Percentiles rank a stretch among this genome's conserved stretches.
Conservation (phyloP, 2,797 vertebrate species). For the Hyperoplus immaculatus region DNA sequence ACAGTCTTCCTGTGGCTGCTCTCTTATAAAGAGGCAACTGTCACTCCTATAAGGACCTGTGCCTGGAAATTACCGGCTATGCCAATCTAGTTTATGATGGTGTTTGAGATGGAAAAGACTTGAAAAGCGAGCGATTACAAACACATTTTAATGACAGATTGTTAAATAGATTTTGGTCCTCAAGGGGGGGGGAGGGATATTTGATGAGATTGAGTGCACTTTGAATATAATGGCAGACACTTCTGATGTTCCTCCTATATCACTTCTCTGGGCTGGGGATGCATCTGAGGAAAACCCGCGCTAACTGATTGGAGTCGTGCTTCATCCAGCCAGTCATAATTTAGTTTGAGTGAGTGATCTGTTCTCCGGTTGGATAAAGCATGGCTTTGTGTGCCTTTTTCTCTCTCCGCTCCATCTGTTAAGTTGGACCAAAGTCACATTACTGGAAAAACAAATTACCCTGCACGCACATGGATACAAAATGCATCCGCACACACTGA, state of each 20-base stretch:
- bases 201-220: constrained; percentile 47
- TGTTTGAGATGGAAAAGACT: constrained; percentile 49
- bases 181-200: background rate
- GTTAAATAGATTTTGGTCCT: constrained; percentile 47
- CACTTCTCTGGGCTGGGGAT: constrained; percentile 38
- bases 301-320: constrained; percentile 24
- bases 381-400: constrained; percentile 53
- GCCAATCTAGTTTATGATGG: constrained; percentile 63
- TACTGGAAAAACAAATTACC: constrained; percentile 20
- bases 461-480: constrained; percentile 16
- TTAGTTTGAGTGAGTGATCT: constrained; percentile 30
- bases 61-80: constrained; percentile 58
- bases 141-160: constrained; percentile 44
- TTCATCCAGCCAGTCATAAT: constrained; percentile 47
- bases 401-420: constrained; percentile 63
- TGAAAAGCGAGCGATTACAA: constrained; percentile 51
- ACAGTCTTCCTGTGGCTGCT: constrained; percentile 59
- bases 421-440: constrained; percentile 52
- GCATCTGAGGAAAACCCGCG: constrained; percentile 45
- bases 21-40: constrained; percentile 56
- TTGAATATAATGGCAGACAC: constrained; percentile 49
- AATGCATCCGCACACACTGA: constrained; percentile 16
- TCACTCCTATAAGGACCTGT: constrained; percentile 42
- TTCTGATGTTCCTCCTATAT: constrained; percentile 40
- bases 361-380: constrained; percentile 48